Evolutionary conservation across 92 coral and sea anemone species (phyloP), one percentile per base, ranked within the genome.

Genomic region (Muricea muricata): DNA sequence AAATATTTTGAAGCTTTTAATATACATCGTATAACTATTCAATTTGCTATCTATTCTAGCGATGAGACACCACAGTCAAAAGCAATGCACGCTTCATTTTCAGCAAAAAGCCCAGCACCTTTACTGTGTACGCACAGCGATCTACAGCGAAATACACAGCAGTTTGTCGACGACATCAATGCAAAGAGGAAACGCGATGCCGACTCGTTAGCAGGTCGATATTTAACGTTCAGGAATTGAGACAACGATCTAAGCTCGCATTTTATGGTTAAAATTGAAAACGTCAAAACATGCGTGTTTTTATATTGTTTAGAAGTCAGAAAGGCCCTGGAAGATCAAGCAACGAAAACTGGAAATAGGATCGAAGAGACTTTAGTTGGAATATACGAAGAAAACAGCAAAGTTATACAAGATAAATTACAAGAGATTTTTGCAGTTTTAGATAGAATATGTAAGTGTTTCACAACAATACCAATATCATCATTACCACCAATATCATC

Each of bases 161-260:
- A 96, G 80, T 88, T 92, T 33, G 94, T 96, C 32, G 99, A 96
- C 76, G 97, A 93, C 80, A 93, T 96, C 45, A 96, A 96, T 71
- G 91, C 96, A 50, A 96, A 96, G 73, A 73, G 99, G 26, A 96
- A 93, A 86, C 91, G 99, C 81, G 99, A 96, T 88, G 93, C 96
- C 26, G 97, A 91, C 83, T 65, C 94, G 33, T 54, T 96, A 58
- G 78, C 85, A 65, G 94, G 98, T 95, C 6, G 3, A 28, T 21
- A 2, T 29, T 67, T 61, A 46, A 12, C 1, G 29, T 14, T 48
- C 67, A 24, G 26, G 34, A n/a, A n/a, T n/a, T n/a, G n/a, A n/a
- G n/a, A n/a, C n/a, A n/a, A n/a, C n/a, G n/a, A n/a, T n/a, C n/a
- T n/a, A n/a, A n/a, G n/a, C n/a, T n/a, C n/a, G n/a, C n/a, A n/a